Base-by-base conservation (phyloP, 2,888 invertebrate species). In the Drosophila neotestacea region DNA sequence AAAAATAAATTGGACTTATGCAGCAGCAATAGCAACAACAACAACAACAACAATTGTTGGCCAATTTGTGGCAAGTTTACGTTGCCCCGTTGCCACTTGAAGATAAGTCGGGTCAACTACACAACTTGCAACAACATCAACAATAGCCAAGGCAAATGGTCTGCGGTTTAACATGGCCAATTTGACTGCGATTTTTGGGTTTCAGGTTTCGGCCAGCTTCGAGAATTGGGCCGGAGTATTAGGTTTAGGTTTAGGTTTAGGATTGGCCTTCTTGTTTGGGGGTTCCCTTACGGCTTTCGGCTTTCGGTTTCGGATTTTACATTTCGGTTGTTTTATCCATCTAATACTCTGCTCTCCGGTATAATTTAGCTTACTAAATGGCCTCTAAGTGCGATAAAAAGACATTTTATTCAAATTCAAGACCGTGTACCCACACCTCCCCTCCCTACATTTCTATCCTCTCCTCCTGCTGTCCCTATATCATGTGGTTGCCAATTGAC, bases 61-160 rank as follows among this genome's bases (percentile, higher is more conserved):
- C 86, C 83, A 84, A 85, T 85, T 84, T 86, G 83, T 79, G 86
- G 83, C 86, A 85, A 85, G 83, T 83, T 83, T 85, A 82, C 70
- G 85, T 85, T 83, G 71, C 72, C 79, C 72, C 61, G 61, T 72
- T 80, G 73, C 77, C 70, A 76, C 72, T 81, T 68, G 66, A 64
- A 83, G 81, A 84, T 84, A 86, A 86, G 86, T 84, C 79, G 84
- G 86, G 81, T 84, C 86, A 84, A 77, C 79, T 76, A 72, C n/a
- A 77, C 83, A 82, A 78, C 77, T 78, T 72, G 70, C 77, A 77
- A 70, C 73, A 77, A 70, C 65, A 75, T 7, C 48, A 60, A 11
- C 61, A 67, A 58, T 32, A 52, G 51, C 75, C 56, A 54, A 44
- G 56, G 52, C 72, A 85, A 84, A 85, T 77, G 71, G 63, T 83